Conservation (phyloP, 2,113 vertebrate genomes). For the Astur gentilis region DNA sequence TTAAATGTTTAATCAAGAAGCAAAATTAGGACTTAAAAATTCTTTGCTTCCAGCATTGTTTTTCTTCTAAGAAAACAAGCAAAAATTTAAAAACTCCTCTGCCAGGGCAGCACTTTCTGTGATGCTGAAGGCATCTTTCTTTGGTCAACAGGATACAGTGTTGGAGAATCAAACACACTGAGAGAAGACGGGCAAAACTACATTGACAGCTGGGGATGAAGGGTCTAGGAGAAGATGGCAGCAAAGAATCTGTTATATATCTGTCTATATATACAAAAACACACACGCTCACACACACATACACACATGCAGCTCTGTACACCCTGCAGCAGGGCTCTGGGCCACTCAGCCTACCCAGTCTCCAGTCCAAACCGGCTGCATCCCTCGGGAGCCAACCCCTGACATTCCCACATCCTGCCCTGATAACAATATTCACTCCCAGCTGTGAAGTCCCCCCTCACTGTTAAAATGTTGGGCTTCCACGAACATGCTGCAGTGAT, state of each 20-base stretch:
- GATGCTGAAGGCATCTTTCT: background rate
- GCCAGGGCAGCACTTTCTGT: background rate
- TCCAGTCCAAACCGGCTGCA: background rate
- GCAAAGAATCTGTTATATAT: background rate
- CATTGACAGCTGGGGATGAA: no score
- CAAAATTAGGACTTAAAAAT: constrained; percentile 48
- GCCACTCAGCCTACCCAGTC: background rate
- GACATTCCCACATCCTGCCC: background rate
- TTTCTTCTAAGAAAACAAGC: background rate
- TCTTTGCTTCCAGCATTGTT: constrained; percentile 12
- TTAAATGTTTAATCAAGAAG: constrained; percentile 67
- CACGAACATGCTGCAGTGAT: background rate
- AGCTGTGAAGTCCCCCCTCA: background rate
- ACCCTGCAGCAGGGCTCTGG: background rate
- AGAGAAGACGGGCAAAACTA: background rate
- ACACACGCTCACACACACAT: no score
- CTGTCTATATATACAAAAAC: background rate
- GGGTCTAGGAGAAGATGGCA: background rate
- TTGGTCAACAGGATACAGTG: background rate
- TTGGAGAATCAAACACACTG: background rate
- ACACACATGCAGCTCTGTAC: background rate
- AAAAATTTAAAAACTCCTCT: background rate
- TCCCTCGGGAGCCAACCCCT: background rate
- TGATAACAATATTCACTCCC: accelerated
- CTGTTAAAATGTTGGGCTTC: background rate